Evolutionary conservation across 2,797 vertebrate species (phyloP).

Genomic region (Valencia hispanica): DNA sequence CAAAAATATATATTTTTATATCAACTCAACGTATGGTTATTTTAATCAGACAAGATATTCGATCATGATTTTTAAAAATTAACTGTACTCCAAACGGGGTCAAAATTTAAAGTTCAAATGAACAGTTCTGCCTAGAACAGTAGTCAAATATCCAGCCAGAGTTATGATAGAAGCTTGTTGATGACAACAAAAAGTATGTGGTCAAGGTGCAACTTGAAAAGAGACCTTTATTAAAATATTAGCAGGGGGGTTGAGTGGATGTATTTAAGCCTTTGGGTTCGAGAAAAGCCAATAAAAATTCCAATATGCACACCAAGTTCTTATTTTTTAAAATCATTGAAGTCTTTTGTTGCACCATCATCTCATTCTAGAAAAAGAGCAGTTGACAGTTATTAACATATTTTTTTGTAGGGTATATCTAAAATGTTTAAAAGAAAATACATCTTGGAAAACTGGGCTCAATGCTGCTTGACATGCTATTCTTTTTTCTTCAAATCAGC

Average conservation of each 20-base stretch:
- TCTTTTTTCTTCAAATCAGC: neutral
- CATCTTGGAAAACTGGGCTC: neutral
- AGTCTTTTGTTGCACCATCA: neutral
- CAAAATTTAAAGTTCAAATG: neutral
- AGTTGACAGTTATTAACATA: accelerated
- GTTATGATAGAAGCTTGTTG: neutral
- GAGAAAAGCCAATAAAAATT: neutral
- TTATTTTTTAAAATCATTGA: neutral
- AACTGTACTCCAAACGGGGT: neutral
- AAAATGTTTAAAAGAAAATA: neutral
- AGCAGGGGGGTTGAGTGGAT: neutral
- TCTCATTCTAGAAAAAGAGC: neutral
- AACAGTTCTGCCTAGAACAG: neutral
- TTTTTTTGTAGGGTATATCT: neutral
- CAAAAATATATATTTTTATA: neutral
- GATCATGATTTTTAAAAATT: neutral
- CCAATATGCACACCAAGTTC: neutral
- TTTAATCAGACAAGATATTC: neutral
- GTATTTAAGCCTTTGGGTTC: neutral
- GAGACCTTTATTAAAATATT: neutral
- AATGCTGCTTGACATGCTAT: neutral
- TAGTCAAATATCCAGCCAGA: neutral
- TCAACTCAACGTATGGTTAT: no score
- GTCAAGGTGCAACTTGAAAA: neutral
- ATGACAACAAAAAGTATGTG: neutral